phyloP scores from a whole-genome alignment of 2,797 vertebrate genomes.

The Oryzias sinensis region DNA sequence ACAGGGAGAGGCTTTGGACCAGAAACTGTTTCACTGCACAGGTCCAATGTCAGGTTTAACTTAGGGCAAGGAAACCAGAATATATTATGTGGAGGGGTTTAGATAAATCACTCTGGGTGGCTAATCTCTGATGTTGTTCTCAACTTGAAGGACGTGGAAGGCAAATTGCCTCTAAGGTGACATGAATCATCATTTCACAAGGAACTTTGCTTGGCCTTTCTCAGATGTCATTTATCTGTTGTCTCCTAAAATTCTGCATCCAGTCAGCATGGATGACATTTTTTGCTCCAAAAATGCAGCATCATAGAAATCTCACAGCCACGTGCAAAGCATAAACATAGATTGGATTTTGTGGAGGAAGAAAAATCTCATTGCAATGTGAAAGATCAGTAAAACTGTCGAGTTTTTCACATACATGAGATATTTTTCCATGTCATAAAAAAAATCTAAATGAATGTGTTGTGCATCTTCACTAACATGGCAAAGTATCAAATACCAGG shows the following conservation, averaged over 20 bases:
- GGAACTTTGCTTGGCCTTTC: conserved; percentile 22
- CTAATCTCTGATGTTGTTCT: conserved; percentile 31
- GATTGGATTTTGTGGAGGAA: background rate
- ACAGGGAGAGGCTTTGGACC: conserved; percentile 42
- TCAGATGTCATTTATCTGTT: conserved; percentile 16
- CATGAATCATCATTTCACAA: conserved; percentile 34
- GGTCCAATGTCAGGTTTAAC: conserved; percentile 62
- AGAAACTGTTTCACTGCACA: conserved; percentile 40
- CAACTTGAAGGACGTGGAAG: conserved; percentile 36
- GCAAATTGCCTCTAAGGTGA: conserved; percentile 29
- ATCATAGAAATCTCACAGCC: background rate
- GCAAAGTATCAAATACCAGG: too few species aligned
- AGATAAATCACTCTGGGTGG: conserved; percentile 36
- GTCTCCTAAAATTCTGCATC: conserved; percentile 11
- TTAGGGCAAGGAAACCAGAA: conserved; percentile 42
- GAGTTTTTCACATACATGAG: too few species aligned
- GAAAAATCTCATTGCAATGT: background rate
- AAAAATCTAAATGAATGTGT: too few species aligned
- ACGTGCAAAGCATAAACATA: background rate
- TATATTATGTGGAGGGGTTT: conserved; percentile 33
- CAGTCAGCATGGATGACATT: conserved; percentile 7
- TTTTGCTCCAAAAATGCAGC: background rate
- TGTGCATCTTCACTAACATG: too few species aligned
- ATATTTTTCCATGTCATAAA: too few species aligned
- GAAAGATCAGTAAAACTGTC: too few species aligned